Evolutionary conservation across 2,113 vertebrate genomes (phyloP), one percentile per base, ranked within the genome.

Genomic region (Hucho hucho): DNA sequence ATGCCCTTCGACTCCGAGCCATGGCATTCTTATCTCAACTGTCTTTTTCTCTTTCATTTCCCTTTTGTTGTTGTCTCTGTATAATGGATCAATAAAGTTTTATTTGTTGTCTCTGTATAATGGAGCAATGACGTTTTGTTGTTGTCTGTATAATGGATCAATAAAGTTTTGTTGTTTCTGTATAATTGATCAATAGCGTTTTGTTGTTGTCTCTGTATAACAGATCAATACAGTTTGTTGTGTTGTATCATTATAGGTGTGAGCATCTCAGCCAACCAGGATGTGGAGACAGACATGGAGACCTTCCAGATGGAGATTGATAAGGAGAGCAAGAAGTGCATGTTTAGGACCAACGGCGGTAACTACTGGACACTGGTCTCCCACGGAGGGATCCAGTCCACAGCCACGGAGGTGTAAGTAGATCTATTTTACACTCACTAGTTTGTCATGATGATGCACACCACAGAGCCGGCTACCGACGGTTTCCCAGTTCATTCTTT

Each of bases 291-390:
- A 70, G 96, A 96, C 87, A 94, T 95, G 0, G 97, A 99, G 89
- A 98, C 97, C 32, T 98, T 97, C 90, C 95, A 98, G 90, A 97
- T 99, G 94, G 97, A 98, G 87, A 95, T 96, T 7, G 94, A 98
- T 86, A 94, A 91, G 0, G 93, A 96, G 71, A 96, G 88, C 79
- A 96, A 94, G 87, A 98, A 96, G 88, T 94, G 95, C 66, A 95
- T 93, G 92, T 97, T 99, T 81, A 94, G 96, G 65, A 95, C 94
- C 87, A 95, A 96, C 46, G 91, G 92, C 0, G 96, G 97, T 70
- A 95, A 93, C 77, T 98, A 96, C 91, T 99, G 97, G 97, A 95
- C 96, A 47, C 93, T 99, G 1, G 97, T 98, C 87, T 89, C 92
- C 72, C 97, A 98, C 0, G 96, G 96, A 67, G 96, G 96, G 81